Evolutionary conservation across 2,888 invertebrate genomes (phyloP), one percentile per base, ranked within the genome.

Genomic region (Quadriops clusia): DNA sequence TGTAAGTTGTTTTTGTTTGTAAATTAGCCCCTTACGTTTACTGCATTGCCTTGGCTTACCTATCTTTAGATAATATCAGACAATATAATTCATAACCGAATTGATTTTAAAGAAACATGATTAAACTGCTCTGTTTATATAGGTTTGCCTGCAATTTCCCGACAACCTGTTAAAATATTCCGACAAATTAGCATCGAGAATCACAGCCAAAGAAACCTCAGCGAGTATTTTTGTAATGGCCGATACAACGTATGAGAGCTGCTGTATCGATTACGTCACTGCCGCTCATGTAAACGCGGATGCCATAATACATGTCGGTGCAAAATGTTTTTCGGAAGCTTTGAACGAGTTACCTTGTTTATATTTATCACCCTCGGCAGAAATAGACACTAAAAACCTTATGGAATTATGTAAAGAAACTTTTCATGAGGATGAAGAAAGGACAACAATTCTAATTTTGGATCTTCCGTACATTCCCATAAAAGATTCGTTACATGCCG

Each of bases 81-180:
- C 6, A 26, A 26, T 15, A 26, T 7, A 6, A n/a, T n/a, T n/a
- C n/a, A n/a, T n/a, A n/a, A n/a, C n/a, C n/a, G n/a, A n/a, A n/a
- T n/a, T n/a, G n/a, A n/a, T n/a, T n/a, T n/a, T n/a, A n/a, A n/a
- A n/a, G n/a, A n/a, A n/a, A n/a, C n/a, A n/a, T n/a, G n/a, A n/a
- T n/a, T n/a, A n/a, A 13, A 8, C n/a, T 6, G 10, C 10, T 20
- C 26, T 17, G 32, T 21, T 42, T 34, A 53, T 57, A 14, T 49
- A 90, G 89, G 77, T 90, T 17, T 90, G 89, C 40, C 64, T 94
- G 23, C 94, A 94, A 65, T 90, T 94, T 59, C 90, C 93, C 5
- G 93, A 94, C 61, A 68, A 74, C 27, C 64, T 87, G 32, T 62
- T 93, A 31, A 51, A 60, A 12, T 71, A 79, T 50, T 77, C 89